Conservation (phyloP, 2,113 vertebrate genomes). For the Eupsittula cactorum region DNA sequence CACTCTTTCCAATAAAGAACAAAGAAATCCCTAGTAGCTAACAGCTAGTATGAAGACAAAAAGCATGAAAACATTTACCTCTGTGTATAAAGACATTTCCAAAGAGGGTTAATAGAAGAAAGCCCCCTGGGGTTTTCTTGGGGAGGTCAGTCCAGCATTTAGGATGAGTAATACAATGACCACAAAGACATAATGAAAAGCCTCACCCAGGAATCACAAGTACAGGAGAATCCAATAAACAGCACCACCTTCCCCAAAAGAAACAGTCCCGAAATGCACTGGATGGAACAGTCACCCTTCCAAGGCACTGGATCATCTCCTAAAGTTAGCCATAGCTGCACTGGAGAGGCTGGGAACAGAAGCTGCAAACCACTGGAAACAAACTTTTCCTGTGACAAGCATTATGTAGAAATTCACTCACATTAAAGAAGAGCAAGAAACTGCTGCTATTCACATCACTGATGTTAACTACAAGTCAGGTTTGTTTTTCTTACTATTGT, state of each 20-base stretch:
- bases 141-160: not conserved
- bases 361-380: not conserved
- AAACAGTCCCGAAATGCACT: not conserved
- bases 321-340: not conserved
- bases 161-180: not conserved
- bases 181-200: not conserved
- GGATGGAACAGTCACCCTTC: not conserved
- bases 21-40: not conserved
- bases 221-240: not conserved
- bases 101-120: not conserved
- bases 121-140: not conserved
- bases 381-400: not conserved
- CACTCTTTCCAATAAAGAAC: not conserved
- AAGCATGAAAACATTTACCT: not conserved
- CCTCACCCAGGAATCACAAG: not conserved
- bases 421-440: not conserved
- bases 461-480: not conserved
- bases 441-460: not conserved
- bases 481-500: not conserved
- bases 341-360: not conserved
- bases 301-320: fast-evolving
- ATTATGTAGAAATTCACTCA: not conserved
- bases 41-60: not conserved
- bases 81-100: not conserved
- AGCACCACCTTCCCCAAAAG: not conserved